Evolutionary conservation across 23 tunicate species (phyloP).

Genomic region (Trididemnum clinides): DNA sequence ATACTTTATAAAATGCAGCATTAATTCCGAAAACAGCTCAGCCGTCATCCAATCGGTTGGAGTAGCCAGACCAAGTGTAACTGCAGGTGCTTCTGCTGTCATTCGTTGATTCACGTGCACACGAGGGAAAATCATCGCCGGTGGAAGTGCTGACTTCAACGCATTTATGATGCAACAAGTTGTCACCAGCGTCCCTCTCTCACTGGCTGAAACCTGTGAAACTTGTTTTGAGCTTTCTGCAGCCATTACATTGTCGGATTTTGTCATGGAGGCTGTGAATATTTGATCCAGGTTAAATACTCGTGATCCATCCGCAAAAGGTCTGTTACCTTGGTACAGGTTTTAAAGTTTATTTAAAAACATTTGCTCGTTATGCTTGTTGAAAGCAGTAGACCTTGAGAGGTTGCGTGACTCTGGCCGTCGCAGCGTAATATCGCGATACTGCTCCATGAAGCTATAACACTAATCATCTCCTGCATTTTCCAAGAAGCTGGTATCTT

Average conservation of each 20-base stretch:
- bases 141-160: slow-evolving; percentile 9
- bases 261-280: neutral
- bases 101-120: slow-evolving; percentile 1
- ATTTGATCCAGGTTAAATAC: slow-evolving; percentile 45
- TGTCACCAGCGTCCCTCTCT: slow-evolving; percentile 34
- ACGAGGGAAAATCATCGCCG: slow-evolving; percentile 24
- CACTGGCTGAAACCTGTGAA: slow-evolving; percentile 6
- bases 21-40: slow-evolving; percentile 15
- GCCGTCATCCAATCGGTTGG: slow-evolving; percentile 23
- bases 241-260: slow-evolving; percentile 8
- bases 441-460: slow-evolving; percentile 14
- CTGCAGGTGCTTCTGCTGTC: slow-evolving; percentile 6
- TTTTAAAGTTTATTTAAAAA: slow-evolving; percentile 25
- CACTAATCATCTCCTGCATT: slow-evolving; percentile 37
- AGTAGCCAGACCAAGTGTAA: neutral
- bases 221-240: slow-evolving; percentile 29
- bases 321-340: neutral
- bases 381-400: slow-evolving; percentile 24
- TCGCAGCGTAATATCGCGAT: neutral
- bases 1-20: slow-evolving; percentile 8
- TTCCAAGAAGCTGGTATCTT: slow-evolving; percentile 22
- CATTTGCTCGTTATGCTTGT: neutral
- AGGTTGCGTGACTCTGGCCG: slow-evolving; percentile 27
- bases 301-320: neutral
- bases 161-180: slow-evolving; percentile 39